Conservation (phyloP, 2,797 vertebrate genomes). For the Fundulus diaphanus region DNA sequence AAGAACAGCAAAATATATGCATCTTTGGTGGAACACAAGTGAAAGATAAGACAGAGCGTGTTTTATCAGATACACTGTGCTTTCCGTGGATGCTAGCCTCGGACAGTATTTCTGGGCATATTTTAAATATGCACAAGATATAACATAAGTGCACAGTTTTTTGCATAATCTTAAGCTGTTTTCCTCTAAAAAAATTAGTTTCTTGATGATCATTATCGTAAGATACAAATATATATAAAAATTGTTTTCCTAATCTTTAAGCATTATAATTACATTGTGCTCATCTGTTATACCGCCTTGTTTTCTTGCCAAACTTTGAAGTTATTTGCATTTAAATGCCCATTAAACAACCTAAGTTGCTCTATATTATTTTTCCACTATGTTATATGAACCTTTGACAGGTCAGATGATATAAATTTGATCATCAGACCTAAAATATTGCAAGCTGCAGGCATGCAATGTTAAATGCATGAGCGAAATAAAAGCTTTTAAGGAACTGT, state of each 20-base stretch:
- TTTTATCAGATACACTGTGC: conserved; percentile 38
- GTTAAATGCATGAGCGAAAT: conserved; percentile 48
- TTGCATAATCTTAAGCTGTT: not conserved
- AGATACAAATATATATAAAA: not conserved
- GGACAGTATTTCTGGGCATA: conserved; percentile 45
- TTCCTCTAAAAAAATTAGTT: not conserved
- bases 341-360: conserved; percentile 27
- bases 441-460: conserved; percentile 37
- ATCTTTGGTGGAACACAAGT: conserved; percentile 50
- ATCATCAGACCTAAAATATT: conserved; percentile 69
- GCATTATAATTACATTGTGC: conserved; percentile 2
- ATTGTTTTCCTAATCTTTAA: not conserved
- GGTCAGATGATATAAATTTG: conserved; percentile 44
- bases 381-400: conserved; percentile 49
- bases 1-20: conserved; percentile 42
- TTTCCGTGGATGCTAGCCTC: conserved; percentile 26
- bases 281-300: not conserved
- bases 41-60: conserved; percentile 50
- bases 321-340: conserved; percentile 23
- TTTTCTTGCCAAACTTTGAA: not conserved
- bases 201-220: not conserved
- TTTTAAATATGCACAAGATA: conserved; percentile 48
- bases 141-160: not conserved
- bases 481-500: conserved; percentile 73
- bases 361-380: conserved; percentile 6